Percentiles rank a stretch among this genome's conserved stretches.
Evolutionary conservation across 2,797 vertebrate genomes (phyloP).

Genomic region (Gambusia yucatana): DNA sequence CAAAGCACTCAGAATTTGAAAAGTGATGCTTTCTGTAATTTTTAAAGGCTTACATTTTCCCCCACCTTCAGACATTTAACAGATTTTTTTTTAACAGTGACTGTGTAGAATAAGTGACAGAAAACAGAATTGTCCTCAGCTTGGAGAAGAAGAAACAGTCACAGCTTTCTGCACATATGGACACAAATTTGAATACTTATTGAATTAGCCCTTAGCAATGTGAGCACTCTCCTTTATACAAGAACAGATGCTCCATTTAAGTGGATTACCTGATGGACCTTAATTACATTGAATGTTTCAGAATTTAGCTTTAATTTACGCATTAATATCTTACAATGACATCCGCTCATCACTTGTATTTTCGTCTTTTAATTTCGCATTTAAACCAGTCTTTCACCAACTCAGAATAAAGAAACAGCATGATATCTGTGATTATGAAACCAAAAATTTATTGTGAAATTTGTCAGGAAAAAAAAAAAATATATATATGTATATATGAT

Average conservation of each 20-base stretch:
- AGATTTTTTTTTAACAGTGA: background rate
- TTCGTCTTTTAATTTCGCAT: background rate
- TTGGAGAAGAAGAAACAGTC: background rate
- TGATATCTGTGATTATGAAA: background rate
- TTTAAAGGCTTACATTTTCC: background rate
- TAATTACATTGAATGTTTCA: background rate
- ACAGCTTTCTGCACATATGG: background rate
- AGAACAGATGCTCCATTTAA: slow-evolving; percentile 3
- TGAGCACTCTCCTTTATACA: background rate
- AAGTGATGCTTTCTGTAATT: background rate
- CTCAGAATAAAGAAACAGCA: background rate
- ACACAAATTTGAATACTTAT: slow-evolving; percentile 10
- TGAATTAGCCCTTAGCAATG: background rate
- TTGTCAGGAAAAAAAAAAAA: background rate
- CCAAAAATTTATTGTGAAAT: background rate
- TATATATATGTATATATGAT: background rate
- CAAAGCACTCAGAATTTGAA: background rate
- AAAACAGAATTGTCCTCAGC: background rate
- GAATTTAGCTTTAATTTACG: background rate
- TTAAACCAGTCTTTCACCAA: background rate
- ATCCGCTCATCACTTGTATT: background rate
- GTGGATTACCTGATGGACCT: background rate
- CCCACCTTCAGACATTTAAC: background rate
- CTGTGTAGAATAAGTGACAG: background rate
- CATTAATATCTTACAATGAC: background rate